Evolutionary conservation across 2,888 invertebrate species (phyloP), one percentile per base, ranked within the genome.

Genomic region (Watsonalla binaria): DNA sequence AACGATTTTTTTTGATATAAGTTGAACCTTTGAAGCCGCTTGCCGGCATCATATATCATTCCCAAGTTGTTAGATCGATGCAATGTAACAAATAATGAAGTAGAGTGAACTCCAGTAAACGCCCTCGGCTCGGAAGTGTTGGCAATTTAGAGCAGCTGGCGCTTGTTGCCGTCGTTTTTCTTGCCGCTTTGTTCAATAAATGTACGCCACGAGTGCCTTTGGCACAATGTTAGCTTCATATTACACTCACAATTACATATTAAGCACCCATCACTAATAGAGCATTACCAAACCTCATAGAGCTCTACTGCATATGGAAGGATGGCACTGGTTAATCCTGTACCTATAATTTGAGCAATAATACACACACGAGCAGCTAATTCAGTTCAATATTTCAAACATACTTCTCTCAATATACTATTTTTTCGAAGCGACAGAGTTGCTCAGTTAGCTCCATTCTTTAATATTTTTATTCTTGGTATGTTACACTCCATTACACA

Each of bases 101-200:
- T 79, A 76, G 68, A 78, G 78, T 76, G 75, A 78, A 78, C 78
- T 80, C 70, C 72, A 76, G 79, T 74, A 76, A 81, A 74, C 79
- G 82, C 78, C 76, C 71, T 66, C 69, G 77, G 79, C 78, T 70
- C 77, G 63, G 75, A 79, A 80, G 83, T 84, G 86, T 80, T 78
- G 82, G 84, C 84, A 81, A 86, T 88, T 86, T 78, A 72, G 80
- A 77, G 74, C 86, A 89, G 76, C 84, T 82, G 88, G 86, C 68
- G 76, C 76, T 78, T 82, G 84, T 83, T 80, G 77, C 77, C 79
- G 74, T 74, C 86, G 80, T 86, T 85, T 86, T 84, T 85, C 84
- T 80, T 78, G 76, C 78, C 78, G 73, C 82, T 82, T 81, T 79
- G 80, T 83, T 83, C 82, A 80, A 84, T 85, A 84, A 85, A 85